Evolutionary conservation across 2,888 invertebrate species (phyloP), one percentile per base, ranked within the genome.

Genomic region (Diarsia dahlii): DNA sequence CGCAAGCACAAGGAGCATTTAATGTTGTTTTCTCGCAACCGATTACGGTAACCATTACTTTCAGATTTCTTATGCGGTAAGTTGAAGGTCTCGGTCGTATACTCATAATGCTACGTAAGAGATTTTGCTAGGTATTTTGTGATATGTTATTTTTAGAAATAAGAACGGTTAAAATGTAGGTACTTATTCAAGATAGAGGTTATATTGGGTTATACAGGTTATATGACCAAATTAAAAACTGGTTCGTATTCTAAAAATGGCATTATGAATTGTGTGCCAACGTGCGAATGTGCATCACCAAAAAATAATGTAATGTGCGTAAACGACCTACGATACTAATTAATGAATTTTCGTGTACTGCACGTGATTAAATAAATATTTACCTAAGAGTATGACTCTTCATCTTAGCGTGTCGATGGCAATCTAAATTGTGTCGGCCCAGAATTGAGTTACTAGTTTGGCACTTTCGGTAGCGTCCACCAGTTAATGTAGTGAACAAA

Each of bases 41-140:
- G 48, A 74, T 84, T 84, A 60, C 58, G 39, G 20, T 67, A 52
- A 84, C 67, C 54, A 60, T 60, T 60, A 64, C 50, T 71, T 71
- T 81, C 60, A 20, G n/a, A 63, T 70, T 60, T 63, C 34, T 46
- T 65, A 15, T 48, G n/a, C 45, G 23, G 45, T 60, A 15, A n/a
- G 23, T 45, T 67, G 46, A 71, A 69, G 80, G 84, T 84, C 73
- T 79, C 15, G 69, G 72, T n/a, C 78, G 64, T n/a, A 46, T n/a
- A 50, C 8, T 48, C n/a, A 4, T 2, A 23, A 28, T 54, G 28
- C 18, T 46, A 75, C 76, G 13, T 2, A 45, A 46, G 15, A 46
- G 18, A 39, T 20, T 67, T 50, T 3, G 23, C 15, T 23, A 13
- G 12, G 15, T 58, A 6, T 15, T 56, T 56, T 56, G 23, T 56